Evolutionary conservation across 2,797 vertebrate genomes (phyloP).

Genomic region (Rhinophrynus dorsalis): DNA sequence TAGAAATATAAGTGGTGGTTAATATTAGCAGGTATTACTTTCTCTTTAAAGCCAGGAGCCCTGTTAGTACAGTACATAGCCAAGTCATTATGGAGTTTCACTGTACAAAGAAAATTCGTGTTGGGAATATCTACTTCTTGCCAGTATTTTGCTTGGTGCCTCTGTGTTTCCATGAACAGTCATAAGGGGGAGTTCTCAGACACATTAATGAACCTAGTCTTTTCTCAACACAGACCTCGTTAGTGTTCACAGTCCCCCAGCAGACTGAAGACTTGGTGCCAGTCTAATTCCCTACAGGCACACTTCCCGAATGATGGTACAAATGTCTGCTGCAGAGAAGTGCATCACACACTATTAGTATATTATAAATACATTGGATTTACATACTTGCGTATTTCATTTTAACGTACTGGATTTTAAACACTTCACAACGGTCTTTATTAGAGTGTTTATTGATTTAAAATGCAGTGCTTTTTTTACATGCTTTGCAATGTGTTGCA

Average conservation of each 20-base stretch:
- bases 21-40: too few species aligned
- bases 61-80: too few species aligned
- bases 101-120: neutral
- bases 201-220: constrained; percentile 30
- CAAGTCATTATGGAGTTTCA: too few species aligned
- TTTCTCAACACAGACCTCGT: constrained; percentile 11
- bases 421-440: too few species aligned
- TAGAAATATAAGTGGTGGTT: too few species aligned
- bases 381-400: constrained; percentile 10
- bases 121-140: neutral
- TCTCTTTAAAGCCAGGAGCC: too few species aligned
- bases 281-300: constrained; percentile 13
- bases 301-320: constrained; percentile 8
- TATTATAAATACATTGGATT: constrained; percentile 25
- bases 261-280: constrained; percentile 23
- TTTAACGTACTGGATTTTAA: too few species aligned
- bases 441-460: too few species aligned
- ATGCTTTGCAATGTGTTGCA: too few species aligned
- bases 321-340: constrained; percentile 12
- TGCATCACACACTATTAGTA: constrained; percentile 14
- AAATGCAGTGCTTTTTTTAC: too few species aligned
- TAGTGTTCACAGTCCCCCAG: neutral
- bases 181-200: constrained; percentile 43
- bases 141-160: neutral
- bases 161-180: constrained; percentile 21